These are phyloP conservation scores for Myotis findleyi DNA, from an alignment of 2,797 vertebrate species.

Conservation along the genomic window DNA sequence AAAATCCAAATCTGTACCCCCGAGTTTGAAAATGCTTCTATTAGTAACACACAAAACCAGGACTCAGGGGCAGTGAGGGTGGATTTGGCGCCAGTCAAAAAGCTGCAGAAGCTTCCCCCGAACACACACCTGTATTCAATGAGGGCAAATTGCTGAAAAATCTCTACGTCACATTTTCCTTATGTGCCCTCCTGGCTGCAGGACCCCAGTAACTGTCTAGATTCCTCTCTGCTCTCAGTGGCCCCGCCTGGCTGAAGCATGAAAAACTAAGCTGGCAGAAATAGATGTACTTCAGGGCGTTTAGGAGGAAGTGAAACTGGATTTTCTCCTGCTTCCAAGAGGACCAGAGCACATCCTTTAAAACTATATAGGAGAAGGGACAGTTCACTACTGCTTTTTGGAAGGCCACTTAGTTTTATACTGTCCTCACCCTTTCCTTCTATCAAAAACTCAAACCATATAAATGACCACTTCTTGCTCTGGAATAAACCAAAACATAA, in stretches of 20 bases:
- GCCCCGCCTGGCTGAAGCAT: neutral
- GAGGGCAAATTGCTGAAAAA: neutral
- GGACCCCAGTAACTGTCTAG: neutral
- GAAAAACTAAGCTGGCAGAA: neutral
- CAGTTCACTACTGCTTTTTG: neutral
- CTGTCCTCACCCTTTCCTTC: neutral
- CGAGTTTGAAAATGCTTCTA: constrained; percentile 34
- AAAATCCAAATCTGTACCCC: neutral
- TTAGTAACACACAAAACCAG: neutral
- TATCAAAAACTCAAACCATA: neutral
- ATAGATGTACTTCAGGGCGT: neutral
- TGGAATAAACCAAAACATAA: neutral
- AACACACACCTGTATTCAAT: neutral
- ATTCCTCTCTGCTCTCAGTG: neutral
- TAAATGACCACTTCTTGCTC: neutral
- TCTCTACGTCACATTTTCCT: neutral
- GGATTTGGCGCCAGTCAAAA: neutral
- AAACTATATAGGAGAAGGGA: neutral
- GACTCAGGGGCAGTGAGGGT: neutral
- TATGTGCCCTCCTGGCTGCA: neutral
- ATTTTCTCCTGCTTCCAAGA: neutral
- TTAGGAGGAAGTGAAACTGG: neutral
- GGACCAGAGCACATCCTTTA: neutral
- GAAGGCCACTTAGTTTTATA: neutral
- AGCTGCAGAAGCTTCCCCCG: neutral